Base-by-base conservation (phyloP, 2,797 vertebrate genomes). In the Protonibea diacanthus region DNA sequence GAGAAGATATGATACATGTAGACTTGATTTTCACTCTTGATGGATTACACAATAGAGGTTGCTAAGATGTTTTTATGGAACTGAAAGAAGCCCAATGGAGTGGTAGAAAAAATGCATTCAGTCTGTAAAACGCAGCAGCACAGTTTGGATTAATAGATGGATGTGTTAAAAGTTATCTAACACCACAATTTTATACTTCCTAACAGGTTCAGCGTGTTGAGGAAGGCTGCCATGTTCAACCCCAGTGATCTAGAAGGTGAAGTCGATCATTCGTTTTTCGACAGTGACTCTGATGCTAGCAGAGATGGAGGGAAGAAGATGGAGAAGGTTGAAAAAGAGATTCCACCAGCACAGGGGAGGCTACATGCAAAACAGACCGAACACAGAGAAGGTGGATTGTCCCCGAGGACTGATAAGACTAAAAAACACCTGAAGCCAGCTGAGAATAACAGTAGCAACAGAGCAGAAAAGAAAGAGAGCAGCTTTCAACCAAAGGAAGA, bases 261-360 rank as follows among this genome's bases (percentile, higher is more conserved):
- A 91, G 97, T 99, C 66, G 97, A 99, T 90, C 97, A 99, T 84
- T 95, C 97, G 4, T 99, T 99, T 91, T 99, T 99, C 73, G 98
- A 99, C 86, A 98, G 98, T 82, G 97, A 97, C 84, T 90, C 91
- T 83, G 97, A 97, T 63, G 94, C 92, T 55, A 40, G 59, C 33
- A 67, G 63, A 68, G 81, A 88, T 66, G 76, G 47, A 64, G 27
- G 21, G 12, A 23, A 80, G 65, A 76, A 47, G n/a, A 6, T 38
- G 13, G 74, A 81, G 20, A 81, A 75, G 45, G 27, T 13, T 63
- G 58, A 65, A 55, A 83, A 82, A 12, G 49, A 59, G 1, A 82
- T 6, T 5, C 20, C 18, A 40, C 29, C 44, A 61, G 29, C 45
- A 25, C 66, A 21, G 1, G n/a, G 74, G 38, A 61, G 25, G 3